Percentiles rank a stretch among this genome's conserved stretches.
Evolutionary conservation across 2,888 invertebrate genomes (phyloP).

Genomic region (Leptinotarsa rubiginosa): DNA sequence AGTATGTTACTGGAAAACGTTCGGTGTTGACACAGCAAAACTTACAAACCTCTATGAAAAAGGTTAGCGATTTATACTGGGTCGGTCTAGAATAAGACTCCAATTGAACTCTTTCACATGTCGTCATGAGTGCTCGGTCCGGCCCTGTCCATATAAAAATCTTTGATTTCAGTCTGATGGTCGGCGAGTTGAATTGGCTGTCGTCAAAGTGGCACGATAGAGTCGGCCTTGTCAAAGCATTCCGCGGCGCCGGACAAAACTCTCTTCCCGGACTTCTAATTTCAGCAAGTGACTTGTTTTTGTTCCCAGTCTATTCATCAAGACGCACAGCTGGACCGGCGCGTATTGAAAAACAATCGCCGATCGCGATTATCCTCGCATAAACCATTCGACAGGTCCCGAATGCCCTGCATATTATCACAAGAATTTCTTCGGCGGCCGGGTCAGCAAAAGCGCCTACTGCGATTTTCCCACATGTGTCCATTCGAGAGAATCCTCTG

Average conservation of each 20-base stretch:
- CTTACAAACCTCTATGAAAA: too few relatives aligned
- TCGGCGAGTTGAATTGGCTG: constrained; percentile 25
- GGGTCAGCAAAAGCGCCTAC: constrained; percentile 33
- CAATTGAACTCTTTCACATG: too few relatives aligned
- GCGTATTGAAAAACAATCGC: constrained; percentile 51
- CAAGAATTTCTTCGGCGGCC: constrained; percentile 24
- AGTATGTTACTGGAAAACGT: too few relatives aligned
- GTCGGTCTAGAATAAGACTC: too few relatives aligned
- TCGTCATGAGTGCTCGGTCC: background rate
- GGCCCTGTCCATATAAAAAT: constrained; percentile 10
- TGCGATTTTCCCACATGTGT: constrained; percentile 40
- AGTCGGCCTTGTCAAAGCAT: constrained; percentile 62
- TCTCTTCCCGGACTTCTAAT: constrained; percentile 65
- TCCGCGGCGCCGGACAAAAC: constrained; percentile 61
- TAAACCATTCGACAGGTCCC: constrained; percentile 44
- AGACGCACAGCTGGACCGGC: constrained; percentile 35
- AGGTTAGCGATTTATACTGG: too few relatives aligned
- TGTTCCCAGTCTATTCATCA: constrained; percentile 60
- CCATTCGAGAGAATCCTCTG: background rate
- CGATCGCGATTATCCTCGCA: constrained; percentile 51
- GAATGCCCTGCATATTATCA: constrained; percentile 25
- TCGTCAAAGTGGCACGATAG: constrained; percentile 46
- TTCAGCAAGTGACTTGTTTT: constrained; percentile 65
- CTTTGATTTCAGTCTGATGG: constrained; percentile 26
- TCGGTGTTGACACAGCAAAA: too few relatives aligned